These are phyloP conservation scores for Trachelipus rathkii DNA, from an alignment of 1,140 invertebrate genomes.

Conservation along the genomic window DNA sequence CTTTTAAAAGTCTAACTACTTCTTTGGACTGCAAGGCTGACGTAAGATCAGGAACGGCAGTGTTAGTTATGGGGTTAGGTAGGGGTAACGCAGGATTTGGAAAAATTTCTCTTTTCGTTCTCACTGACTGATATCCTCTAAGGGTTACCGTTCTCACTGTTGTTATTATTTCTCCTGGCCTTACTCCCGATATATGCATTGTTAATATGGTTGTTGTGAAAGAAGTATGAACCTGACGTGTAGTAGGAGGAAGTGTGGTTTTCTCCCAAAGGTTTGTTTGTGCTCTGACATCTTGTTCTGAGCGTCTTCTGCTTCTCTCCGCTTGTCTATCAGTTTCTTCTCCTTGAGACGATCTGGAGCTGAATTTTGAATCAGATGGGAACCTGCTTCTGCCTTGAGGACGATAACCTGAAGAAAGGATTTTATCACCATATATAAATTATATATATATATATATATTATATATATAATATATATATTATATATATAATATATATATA, in stretches of 20 bases:
- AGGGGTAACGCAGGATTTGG: conserved; percentile 17
- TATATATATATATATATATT: no score
- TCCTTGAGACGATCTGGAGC: conserved; percentile 31
- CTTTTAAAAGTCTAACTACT: conserved; percentile 36
- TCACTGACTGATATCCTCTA: conserved; percentile 27
- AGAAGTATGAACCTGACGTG: no score
- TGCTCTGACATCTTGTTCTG: neutral
- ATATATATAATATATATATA: no score
- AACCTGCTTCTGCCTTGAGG: conserved; percentile 19
- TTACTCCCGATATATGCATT: conserved; percentile 41
- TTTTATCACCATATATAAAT: no score
- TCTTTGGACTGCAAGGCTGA: conserved; percentile 28
- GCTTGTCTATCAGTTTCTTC: conserved; percentile 30
- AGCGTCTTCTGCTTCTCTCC: conserved; percentile 20
- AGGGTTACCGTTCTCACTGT: conserved; percentile 37
- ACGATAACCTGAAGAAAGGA: no score
- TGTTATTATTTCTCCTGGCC: conserved; percentile 36
- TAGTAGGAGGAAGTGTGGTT: no score
- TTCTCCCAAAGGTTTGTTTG: no score
- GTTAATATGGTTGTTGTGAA: conserved; percentile 36
- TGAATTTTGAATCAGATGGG: conserved; percentile 30
- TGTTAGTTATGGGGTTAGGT: neutral
- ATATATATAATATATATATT: no score
- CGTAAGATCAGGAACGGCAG: neutral
- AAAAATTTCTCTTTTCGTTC: conserved; percentile 25